Conservation (phyloP, 2,888 invertebrate genomes). For the Elegia similella region DNA sequence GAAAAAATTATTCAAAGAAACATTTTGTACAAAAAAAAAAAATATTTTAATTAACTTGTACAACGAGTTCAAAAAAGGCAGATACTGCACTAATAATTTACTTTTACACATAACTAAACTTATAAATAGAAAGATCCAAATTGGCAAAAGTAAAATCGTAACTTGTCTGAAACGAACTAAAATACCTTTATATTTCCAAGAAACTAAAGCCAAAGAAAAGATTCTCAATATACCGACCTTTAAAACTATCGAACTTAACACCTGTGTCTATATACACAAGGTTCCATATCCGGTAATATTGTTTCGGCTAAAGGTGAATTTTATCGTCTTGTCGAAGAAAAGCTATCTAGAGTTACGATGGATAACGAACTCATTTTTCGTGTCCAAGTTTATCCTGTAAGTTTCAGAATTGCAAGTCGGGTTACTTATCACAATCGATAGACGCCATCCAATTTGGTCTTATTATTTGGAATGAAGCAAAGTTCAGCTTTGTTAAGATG, state of each 20-base stretch:
- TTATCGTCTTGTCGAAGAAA: conserved; percentile 5
- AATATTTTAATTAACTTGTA: no score
- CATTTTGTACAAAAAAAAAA: no score
- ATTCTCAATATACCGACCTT: background rate
- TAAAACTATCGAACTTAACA: background rate
- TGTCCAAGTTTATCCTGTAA: conserved; percentile 15
- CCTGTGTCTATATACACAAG: background rate
- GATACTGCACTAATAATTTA: no score
- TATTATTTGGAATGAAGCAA: conserved; percentile 14
- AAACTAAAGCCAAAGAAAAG: background rate
- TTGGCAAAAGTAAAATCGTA: background rate
- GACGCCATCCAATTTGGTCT: conserved; percentile 12
- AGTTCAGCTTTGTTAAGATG: conserved; percentile 3
- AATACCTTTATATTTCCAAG: background rate
- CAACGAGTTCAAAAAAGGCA: no score
- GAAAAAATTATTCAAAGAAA: no score
- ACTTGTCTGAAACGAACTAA: background rate
- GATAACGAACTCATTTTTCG: conserved; percentile 17
- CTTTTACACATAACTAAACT: no score
- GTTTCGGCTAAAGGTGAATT: conserved; percentile 4
- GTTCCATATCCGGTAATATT: background rate
- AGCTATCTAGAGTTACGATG: conserved; percentile 1
- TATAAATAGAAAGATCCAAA: no score
- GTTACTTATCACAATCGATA: conserved; percentile 11
- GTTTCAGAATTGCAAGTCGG: conserved; percentile 4